Percentiles rank a stretch among this genome's conserved stretches.
Conservation (phyloP, 2,113 vertebrate species). For the Plotosus lineatus region DNA sequence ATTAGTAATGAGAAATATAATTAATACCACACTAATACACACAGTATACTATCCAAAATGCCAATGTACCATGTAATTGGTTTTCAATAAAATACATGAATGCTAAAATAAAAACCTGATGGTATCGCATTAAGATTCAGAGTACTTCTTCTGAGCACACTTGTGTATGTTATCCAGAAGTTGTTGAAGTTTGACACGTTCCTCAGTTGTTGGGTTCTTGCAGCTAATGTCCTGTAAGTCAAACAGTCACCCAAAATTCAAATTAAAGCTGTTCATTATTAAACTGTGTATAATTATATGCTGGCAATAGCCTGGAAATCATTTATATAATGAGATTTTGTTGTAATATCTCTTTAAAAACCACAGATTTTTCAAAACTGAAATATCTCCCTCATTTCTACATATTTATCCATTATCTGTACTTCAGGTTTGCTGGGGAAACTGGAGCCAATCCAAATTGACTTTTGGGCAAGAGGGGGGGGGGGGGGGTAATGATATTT, state of each 20-base stretch:
- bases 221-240: background rate
- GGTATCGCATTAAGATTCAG: background rate
- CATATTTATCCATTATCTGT: too few relatives aligned
- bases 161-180: background rate
- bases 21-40: background rate
- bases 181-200: background rate
- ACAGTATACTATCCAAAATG: background rate
- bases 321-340: background rate
- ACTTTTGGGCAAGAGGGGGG: too few relatives aligned
- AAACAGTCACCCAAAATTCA: background rate
- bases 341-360: background rate
- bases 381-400: too few relatives aligned
- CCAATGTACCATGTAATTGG: background rate
- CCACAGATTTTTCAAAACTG: background rate
- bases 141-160: background rate
- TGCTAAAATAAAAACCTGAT: background rate
- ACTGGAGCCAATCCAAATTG: too few relatives aligned
- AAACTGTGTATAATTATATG: background rate
- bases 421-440: too few relatives aligned
- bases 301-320: background rate
- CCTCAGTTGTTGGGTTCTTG: background rate
- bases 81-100: background rate
- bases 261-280: background rate
- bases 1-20: background rate
- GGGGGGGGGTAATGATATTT: too few relatives aligned